phyloP scores from a whole-genome alignment of 2,797 vertebrate genomes.

The Cichlasoma orientale region DNA sequence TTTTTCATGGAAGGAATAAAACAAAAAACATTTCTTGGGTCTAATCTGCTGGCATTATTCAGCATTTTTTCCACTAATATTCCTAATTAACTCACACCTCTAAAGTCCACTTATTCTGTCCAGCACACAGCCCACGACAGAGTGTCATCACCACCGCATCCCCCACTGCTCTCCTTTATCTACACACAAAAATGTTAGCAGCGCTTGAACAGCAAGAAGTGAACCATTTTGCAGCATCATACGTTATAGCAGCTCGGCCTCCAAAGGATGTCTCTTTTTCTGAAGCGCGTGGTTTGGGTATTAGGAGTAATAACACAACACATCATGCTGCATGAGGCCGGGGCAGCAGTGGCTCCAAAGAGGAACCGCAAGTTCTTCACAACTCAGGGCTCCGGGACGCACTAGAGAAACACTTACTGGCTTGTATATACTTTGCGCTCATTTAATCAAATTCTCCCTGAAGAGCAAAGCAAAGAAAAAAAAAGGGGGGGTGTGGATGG shows the following conservation, averaged over 20 bases:
- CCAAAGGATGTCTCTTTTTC: conserved; percentile 39
- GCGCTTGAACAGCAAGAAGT: conserved; percentile 15
- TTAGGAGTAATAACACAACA: conserved; percentile 53
- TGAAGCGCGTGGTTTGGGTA: conserved; percentile 45
- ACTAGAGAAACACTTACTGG: conserved; percentile 59
- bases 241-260: conserved; percentile 23
- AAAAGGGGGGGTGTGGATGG: background rate
- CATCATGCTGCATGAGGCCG: conserved; percentile 24
- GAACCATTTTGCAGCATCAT: conserved; percentile 23
- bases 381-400: conserved; percentile 19
- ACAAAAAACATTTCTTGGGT: conserved; percentile 34
- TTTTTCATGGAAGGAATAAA: conserved; percentile 35
- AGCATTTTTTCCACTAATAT: background rate
- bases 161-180: background rate
- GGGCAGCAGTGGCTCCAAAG: conserved; percentile 38
- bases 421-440: conserved; percentile 59
- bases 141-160: background rate
- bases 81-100: no score
- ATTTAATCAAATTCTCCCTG: conserved; percentile 66
- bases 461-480: conserved; percentile 37
- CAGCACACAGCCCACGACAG: background rate
- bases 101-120: background rate
- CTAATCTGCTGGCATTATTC: conserved; percentile 35
- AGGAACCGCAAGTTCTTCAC: conserved; percentile 55
- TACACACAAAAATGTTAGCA: conserved; percentile 16